Evolutionary conservation across 2,888 invertebrate species (phyloP).

Genomic region (Caenorhabditis sp.): DNA sequence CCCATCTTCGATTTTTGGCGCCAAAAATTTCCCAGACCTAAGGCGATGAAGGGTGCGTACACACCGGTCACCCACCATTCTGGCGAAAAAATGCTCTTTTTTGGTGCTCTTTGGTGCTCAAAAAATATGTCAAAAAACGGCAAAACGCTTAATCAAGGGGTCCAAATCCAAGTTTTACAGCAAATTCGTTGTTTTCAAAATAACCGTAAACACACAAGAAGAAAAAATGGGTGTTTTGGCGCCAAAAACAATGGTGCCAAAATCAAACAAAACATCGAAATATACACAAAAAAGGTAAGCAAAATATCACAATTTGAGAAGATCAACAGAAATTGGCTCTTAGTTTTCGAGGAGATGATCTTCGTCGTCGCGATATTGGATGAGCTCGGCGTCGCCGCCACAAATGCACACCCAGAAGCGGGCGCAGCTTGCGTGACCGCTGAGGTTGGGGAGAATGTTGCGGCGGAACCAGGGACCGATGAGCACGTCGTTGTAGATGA

Average conservation of each 20-base stretch:
- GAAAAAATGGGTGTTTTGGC: too few relatives aligned
- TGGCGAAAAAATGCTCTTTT: neutral
- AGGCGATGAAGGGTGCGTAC: conserved; percentile 29
- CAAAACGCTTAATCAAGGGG: too few relatives aligned
- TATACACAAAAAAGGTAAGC: conserved; percentile 20
- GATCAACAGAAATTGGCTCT: neutral
- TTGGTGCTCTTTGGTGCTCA: neutral
- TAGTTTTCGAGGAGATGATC: conserved; percentile 27
- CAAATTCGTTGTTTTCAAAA: too few relatives aligned
- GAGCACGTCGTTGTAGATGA: conserved; percentile 77
- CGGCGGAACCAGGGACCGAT: conserved; percentile 68
- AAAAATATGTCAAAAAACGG: too few relatives aligned
- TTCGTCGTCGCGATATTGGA: conserved; percentile 33
- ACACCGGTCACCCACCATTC: conserved; percentile 32
- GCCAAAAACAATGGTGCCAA: too few relatives aligned
- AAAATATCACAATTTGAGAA: conserved; percentile 1
- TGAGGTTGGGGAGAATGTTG: conserved; percentile 30
- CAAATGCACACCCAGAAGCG: conserved; percentile 38
- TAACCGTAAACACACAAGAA: too few relatives aligned
- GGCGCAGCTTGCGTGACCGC: conserved; percentile 25
- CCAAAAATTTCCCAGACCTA: neutral
- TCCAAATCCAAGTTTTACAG: too few relatives aligned
- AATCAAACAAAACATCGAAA: conserved; percentile 27
- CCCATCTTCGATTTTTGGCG: neutral
- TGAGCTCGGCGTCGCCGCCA: conserved; percentile 32